Percentiles rank a stretch among this genome's conserved stretches.
Evolutionary conservation across 2,113 vertebrate species (phyloP).

Genomic region (Ifrita kowaldi): DNA sequence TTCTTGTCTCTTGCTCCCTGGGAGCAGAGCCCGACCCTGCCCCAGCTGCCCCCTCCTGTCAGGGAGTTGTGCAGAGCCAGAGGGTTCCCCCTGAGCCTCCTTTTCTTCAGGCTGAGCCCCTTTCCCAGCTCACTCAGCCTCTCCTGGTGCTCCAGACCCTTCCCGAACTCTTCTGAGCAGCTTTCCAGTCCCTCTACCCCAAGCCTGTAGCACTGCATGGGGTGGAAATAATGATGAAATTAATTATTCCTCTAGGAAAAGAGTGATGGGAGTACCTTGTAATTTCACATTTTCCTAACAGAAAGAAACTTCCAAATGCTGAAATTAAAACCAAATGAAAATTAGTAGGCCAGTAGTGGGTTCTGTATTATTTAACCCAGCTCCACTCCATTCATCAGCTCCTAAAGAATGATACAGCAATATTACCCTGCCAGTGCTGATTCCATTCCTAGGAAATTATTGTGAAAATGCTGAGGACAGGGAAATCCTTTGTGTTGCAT

Average conservation of each 20-base stretch:
- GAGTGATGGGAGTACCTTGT: fast-evolving
- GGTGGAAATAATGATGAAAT: background rate
- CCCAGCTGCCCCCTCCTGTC: background rate
- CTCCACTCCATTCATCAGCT: background rate
- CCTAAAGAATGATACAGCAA: background rate
- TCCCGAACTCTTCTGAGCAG: background rate
- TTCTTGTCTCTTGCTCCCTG: background rate
- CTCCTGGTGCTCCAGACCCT: background rate
- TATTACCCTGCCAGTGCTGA: background rate
- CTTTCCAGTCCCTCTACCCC: background rate
- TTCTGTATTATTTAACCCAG: background rate
- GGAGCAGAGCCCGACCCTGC: fast-evolving
- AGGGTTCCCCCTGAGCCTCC: background rate
- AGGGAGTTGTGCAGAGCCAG: background rate
- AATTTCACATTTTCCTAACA: background rate
- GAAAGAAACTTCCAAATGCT: background rate
- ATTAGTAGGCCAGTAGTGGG: fast-evolving
- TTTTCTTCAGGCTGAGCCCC: background rate
- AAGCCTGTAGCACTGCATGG: background rate
- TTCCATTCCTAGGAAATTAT: background rate
- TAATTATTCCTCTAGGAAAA: background rate
- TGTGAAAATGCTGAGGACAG: background rate
- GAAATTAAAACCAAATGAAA: background rate
- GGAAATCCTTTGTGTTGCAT: background rate
- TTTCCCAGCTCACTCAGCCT: background rate